These are phyloP conservation scores for Phortica magna DNA, from an alignment of 2,888 invertebrate species.

Conservation along the genomic window DNA sequence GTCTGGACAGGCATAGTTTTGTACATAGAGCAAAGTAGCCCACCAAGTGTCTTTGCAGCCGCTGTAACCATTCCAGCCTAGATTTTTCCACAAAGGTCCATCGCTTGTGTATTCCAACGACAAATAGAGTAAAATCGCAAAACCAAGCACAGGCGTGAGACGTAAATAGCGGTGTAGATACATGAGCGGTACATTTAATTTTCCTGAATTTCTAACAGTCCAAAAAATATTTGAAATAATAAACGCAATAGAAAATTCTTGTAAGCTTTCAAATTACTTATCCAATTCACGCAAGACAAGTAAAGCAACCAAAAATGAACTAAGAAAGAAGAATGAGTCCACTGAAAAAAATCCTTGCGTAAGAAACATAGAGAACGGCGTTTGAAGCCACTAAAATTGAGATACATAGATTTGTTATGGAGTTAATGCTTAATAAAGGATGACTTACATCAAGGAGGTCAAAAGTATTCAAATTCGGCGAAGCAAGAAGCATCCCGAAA, in stretches of 20 bases:
- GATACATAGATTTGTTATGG: neutral
- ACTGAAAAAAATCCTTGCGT: slow-evolving; percentile 1
- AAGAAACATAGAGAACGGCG: neutral
- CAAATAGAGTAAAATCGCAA: slow-evolving; percentile 79
- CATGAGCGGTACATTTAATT: slow-evolving; percentile 74
- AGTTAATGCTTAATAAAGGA: neutral
- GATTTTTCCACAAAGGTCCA: slow-evolving; percentile 80
- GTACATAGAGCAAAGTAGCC: slow-evolving; percentile 79
- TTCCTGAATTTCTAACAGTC: slow-evolving; percentile 63
- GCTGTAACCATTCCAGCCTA: slow-evolving; percentile 67
- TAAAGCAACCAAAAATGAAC: neutral
- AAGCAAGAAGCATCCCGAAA: neutral
- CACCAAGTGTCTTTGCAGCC: slow-evolving; percentile 78
- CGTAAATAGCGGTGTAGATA: slow-evolving; percentile 78
- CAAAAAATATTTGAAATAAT: no score
- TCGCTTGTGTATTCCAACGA: slow-evolving; percentile 79
- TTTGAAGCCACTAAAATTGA: neutral
- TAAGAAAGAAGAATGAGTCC: neutral
- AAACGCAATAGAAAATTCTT: no score
- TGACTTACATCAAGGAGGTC: neutral
- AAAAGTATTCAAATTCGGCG: neutral
- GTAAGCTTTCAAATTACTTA: neutral
- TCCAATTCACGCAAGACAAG: neutral
- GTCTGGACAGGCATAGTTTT: slow-evolving; percentile 77
- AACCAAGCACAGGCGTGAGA: slow-evolving; percentile 80